phyloP scores from a whole-genome alignment of 2,113 vertebrate species.

The Chaetura pelagica region DNA sequence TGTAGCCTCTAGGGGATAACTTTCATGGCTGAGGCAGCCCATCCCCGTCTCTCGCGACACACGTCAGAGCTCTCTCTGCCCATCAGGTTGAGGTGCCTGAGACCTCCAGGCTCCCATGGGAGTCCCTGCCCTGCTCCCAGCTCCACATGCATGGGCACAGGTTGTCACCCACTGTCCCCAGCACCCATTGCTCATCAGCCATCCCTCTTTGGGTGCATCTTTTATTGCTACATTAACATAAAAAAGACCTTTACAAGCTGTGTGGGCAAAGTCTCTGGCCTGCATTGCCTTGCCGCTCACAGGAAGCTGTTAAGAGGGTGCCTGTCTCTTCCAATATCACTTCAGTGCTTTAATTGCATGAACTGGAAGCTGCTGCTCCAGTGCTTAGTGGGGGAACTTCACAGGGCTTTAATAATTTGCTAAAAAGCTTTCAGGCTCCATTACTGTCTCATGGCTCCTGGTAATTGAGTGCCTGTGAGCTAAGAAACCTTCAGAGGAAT shows the following conservation, averaged over 20 bases:
- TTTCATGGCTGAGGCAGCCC: background rate
- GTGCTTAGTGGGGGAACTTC: background rate
- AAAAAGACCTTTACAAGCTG: background rate
- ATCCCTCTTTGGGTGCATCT: background rate
- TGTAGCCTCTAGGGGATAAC: background rate
- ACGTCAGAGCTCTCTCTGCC: background rate
- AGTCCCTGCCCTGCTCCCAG: background rate
- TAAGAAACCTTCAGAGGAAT: conserved; percentile 19
- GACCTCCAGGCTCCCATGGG: background rate
- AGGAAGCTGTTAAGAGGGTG: background rate
- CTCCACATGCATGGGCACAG: accelerated
- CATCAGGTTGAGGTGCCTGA: background rate
- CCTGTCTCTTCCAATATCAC: background rate
- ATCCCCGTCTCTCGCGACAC: background rate
- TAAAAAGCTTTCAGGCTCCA: conserved; percentile 51
- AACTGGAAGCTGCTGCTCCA: conserved; percentile 13
- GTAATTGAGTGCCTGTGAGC: background rate
- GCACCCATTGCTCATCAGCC: background rate
- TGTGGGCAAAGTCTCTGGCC: background rate
- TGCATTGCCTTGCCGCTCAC: background rate
- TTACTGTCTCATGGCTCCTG: conserved; percentile 1
- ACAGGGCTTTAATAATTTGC: conserved; percentile 20
- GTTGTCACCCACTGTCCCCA: background rate
- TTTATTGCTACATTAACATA: background rate
- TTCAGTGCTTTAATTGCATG: conserved; percentile 16